A percentile compares a stretch with the other conserved stretches of the same genome.
Evolutionary conservation across 1,140 invertebrate species (phyloP).

Genomic region (Stratiolaelaps scimitus): DNA sequence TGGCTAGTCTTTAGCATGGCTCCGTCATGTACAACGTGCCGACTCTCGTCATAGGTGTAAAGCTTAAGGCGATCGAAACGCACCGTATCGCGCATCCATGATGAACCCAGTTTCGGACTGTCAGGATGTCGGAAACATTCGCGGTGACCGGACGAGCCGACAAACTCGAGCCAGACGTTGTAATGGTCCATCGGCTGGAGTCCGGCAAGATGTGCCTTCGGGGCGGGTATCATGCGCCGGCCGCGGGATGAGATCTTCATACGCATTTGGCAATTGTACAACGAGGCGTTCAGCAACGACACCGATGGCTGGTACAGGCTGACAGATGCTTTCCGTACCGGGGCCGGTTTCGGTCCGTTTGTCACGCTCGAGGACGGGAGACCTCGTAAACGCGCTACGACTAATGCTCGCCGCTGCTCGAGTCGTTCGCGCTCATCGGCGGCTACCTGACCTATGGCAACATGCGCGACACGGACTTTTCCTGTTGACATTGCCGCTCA

Average conservation of each 20-base stretch:
- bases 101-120: slow-evolving; percentile 7
- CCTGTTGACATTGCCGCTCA: no score
- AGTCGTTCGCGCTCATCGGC: slow-evolving; percentile 23
- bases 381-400: slow-evolving; percentile 1
- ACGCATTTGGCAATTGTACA: slow-evolving; percentile 26
- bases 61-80: not conserved
- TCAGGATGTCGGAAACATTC: slow-evolving; percentile 1
- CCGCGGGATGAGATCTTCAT: slow-evolving; percentile 12
- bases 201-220: not conserved
- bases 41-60: not conserved
- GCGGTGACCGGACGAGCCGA: slow-evolving; percentile 1
- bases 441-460: not conserved
- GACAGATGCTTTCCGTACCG: not conserved
- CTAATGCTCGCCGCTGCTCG: not conserved
- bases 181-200: not conserved
- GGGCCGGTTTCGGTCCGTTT: not conserved
- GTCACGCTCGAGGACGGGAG: not conserved
- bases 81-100: slow-evolving; percentile 19
- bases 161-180: slow-evolving; percentile 12
- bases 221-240: not conserved
- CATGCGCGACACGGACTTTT: no score
- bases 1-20: not conserved
- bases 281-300: not conserved
- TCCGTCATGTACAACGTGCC: slow-evolving; percentile 6
- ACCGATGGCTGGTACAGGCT: not conserved